Evolutionary conservation across 2,888 invertebrate species (phyloP).

Genomic region (Trissoscelio sp.): DNA sequence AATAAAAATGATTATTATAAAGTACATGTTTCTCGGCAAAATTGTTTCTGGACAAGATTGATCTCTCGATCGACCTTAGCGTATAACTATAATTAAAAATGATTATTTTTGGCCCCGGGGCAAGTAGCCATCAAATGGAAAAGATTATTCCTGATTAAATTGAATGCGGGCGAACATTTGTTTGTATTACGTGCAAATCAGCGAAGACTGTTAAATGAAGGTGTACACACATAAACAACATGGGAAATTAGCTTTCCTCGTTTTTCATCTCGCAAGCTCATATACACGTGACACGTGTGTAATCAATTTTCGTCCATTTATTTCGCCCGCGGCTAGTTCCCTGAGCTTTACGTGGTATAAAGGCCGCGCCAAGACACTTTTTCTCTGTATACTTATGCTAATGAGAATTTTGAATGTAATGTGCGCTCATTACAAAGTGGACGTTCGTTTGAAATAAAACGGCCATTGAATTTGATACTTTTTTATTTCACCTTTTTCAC

Average conservation of each 20-base stretch:
- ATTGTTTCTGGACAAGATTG: slow-evolving; percentile 1
- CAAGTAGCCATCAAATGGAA: slow-evolving; percentile 37
- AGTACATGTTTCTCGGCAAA: neutral
- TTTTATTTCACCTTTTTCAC: slow-evolving; percentile 4
- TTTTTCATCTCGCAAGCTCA: slow-evolving; percentile 58
- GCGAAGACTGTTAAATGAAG: slow-evolving; percentile 51
- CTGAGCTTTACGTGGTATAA: slow-evolving; percentile 25
- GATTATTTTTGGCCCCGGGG: slow-evolving; percentile 37
- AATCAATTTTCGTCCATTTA: slow-evolving; percentile 63
- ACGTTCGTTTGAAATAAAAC: slow-evolving; percentile 32
- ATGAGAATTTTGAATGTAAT: slow-evolving; percentile 46
- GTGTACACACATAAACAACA: slow-evolving; percentile 49
- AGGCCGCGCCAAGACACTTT: slow-evolving; percentile 38
- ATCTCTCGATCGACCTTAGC: slow-evolving; percentile 7
- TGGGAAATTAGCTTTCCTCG: slow-evolving; percentile 59
- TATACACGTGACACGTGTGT: slow-evolving; percentile 58
- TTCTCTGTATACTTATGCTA: slow-evolving; percentile 57
- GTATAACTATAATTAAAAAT: slow-evolving; percentile 41
- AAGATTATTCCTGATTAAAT: slow-evolving; percentile 55
- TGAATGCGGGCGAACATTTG: slow-evolving; percentile 38
- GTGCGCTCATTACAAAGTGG: slow-evolving; percentile 44
- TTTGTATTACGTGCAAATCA: slow-evolving; percentile 55
- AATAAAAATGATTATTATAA: slow-evolving; percentile 17
- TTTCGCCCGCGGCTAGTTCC: slow-evolving; percentile 37
- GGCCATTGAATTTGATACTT: slow-evolving; percentile 14